Base-by-base conservation (phyloP, 2,113 vertebrate species). In the Catagonus wagneri region DNA sequence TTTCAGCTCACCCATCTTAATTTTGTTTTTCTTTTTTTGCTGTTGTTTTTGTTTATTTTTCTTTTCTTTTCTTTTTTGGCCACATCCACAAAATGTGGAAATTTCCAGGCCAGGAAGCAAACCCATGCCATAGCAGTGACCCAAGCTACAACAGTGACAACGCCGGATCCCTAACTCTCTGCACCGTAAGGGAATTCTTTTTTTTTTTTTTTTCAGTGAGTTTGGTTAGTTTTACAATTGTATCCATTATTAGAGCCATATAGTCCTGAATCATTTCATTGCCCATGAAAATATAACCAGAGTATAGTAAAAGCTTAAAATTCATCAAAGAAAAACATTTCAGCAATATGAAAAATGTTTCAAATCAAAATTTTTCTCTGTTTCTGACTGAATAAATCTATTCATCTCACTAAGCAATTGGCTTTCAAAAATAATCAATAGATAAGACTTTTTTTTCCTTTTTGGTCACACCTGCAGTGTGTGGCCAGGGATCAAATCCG, bases 321-420 rank as follows among this genome's bases (percentile, higher is more conserved):
- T 88, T 60, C 83, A 68, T 63, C 36, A 76, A 66, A 87, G 63
- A 96, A 87, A 87, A 68, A 34, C 23, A 76, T 69, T 91, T 60
- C 16, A 83, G 36, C 60, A 65, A 34, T 34, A 54, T 71, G 52
- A 79, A 95, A 74, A 71, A 95, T 71, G 7, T 78, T 83, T 93
- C 32, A 71, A 72, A 72, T 79, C 32, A 90, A 96, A 74, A 71
- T 29, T 23, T 75, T 72, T 84, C 11, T 79, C 65, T 69, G 27
- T 92, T 76, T 96, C 61, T 66, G 19, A 76, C 68, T 83, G 58
- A 63, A 76, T 78, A 91, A 78, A 56, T 3, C 61, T 81, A 56
- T 69, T 19, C 34, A 74, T 81, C 36, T 69, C 39, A 66, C 32
- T 83, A 90, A 69, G 60, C 19, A 90, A 76, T 79, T 79, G 39